Conservation (phyloP, 2,797 vertebrate species). For the Steatocranus sp. region DNA sequence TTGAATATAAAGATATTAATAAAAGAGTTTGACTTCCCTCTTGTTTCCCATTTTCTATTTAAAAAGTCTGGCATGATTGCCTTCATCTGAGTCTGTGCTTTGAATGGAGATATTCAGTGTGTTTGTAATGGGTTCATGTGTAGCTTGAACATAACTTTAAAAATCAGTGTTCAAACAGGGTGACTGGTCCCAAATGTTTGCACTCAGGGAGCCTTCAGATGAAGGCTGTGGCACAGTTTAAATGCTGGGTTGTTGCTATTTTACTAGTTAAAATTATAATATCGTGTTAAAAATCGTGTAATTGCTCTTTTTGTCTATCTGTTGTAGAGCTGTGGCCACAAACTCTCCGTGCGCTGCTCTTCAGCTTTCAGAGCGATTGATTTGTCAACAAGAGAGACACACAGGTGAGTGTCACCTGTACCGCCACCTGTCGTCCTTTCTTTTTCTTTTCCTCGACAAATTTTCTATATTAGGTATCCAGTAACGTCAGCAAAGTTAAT, state of each 20-base stretch:
- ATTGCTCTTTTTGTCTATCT: background rate
- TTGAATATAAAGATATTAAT: background rate
- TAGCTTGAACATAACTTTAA: background rate
- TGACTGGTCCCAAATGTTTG: rapidly evolving
- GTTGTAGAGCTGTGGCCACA: background rate
- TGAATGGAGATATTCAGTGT: rapidly evolving
- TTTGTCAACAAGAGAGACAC: background rate
- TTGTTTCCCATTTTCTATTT: background rate
- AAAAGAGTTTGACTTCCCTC: background rate
- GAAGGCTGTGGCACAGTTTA: background rate
- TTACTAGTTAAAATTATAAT: background rate
- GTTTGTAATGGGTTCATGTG: background rate
- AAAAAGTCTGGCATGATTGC: background rate
- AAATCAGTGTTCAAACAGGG: background rate
- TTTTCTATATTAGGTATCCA: background rate
- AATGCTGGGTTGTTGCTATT: background rate
- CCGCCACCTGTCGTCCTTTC: background rate
- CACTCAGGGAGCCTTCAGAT: rapidly evolving
- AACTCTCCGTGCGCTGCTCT: background rate
- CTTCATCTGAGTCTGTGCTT: background rate
- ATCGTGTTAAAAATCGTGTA: background rate
- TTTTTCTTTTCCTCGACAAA: background rate
- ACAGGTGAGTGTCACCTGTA: background rate
- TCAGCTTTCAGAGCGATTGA: background rate
- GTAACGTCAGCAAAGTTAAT: rapidly evolving